phyloP scores from a whole-genome alignment of 2,888 invertebrate genomes.

The Colostygia pectinataria region DNA sequence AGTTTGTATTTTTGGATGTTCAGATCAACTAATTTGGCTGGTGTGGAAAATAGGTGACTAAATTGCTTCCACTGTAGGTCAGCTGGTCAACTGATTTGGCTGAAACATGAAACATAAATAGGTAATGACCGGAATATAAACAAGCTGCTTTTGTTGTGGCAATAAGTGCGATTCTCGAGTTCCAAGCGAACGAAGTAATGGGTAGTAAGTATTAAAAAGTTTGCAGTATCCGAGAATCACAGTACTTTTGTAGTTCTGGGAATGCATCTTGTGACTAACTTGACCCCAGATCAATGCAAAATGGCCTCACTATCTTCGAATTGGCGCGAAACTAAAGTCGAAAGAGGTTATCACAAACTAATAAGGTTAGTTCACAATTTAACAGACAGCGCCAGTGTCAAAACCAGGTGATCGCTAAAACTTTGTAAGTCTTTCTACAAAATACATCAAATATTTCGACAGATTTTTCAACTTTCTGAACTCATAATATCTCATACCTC shows the following conservation, averaged over 20 bases:
- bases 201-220: too few species aligned
- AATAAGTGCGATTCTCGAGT: too few species aligned
- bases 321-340: conserved; percentile 14
- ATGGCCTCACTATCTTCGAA: conserved; percentile 3
- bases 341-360: conserved; percentile 17
- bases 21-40: too few species aligned
- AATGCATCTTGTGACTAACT: not conserved
- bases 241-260: not conserved
- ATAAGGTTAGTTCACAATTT: conserved; percentile 10
- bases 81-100: too few species aligned
- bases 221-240: too few species aligned
- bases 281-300: conserved; percentile 1
- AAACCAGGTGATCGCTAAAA: conserved; percentile 18
- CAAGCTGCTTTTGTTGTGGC: too few species aligned
- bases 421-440: conserved; percentile 6
- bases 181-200: too few species aligned
- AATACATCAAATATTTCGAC: conserved; percentile 1
- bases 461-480: not conserved
- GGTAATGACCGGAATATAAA: too few species aligned
- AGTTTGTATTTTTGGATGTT: too few species aligned
- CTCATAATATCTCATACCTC: not conserved
- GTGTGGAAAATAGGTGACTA: too few species aligned
- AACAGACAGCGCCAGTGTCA: conserved; percentile 18
- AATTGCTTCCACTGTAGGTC: too few species aligned
- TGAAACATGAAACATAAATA: too few species aligned